These are phyloP conservation scores for Leptopilina clavipes DNA, from an alignment of 1,140 invertebrate species.

Conservation along the genomic window DNA sequence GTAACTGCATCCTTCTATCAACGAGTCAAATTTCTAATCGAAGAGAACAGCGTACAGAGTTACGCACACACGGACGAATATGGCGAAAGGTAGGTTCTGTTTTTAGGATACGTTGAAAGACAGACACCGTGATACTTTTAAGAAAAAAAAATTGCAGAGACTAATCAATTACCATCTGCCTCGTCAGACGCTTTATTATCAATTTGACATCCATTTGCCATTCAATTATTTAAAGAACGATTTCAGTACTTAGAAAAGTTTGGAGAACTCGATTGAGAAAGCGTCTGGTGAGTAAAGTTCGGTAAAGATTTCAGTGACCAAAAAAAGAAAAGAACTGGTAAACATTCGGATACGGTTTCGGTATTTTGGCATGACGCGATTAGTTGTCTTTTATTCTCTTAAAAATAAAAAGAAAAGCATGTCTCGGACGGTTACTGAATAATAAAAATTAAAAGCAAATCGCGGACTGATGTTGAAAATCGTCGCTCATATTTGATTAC, in stretches of 20 bases:
- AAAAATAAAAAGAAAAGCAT: slow-evolving; percentile 11
- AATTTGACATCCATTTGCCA: neutral
- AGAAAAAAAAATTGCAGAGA: neutral
- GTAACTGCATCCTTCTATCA: slow-evolving; percentile 98
- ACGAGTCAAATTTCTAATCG: slow-evolving; percentile 97
- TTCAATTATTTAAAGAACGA: too few relatives aligned
- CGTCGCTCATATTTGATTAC: neutral
- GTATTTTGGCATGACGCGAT: slow-evolving; percentile 30
- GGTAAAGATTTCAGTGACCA: slow-evolving; percentile 21
- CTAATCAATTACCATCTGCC: neutral
- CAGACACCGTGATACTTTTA: slow-evolving; percentile 8
- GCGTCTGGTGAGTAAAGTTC: neutral
- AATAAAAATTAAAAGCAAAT: neutral
- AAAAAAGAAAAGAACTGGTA: neutral
- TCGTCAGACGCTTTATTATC: neutral
- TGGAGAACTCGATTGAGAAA: neutral
- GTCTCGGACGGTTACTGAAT: slow-evolving; percentile 1
- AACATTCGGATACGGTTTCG: slow-evolving; percentile 20
- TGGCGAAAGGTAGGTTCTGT: slow-evolving; percentile 93
- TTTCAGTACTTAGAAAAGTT: neutral
- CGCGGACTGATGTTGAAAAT: neutral
- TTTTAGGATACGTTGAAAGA: slow-evolving; percentile 34
- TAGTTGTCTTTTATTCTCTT: neutral
- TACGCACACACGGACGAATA: slow-evolving; percentile 98
- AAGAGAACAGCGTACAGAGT: slow-evolving; percentile 98